Evolutionary conservation across 2,888 invertebrate species (phyloP).

Genomic region (Ecliptopera silaceata): DNA sequence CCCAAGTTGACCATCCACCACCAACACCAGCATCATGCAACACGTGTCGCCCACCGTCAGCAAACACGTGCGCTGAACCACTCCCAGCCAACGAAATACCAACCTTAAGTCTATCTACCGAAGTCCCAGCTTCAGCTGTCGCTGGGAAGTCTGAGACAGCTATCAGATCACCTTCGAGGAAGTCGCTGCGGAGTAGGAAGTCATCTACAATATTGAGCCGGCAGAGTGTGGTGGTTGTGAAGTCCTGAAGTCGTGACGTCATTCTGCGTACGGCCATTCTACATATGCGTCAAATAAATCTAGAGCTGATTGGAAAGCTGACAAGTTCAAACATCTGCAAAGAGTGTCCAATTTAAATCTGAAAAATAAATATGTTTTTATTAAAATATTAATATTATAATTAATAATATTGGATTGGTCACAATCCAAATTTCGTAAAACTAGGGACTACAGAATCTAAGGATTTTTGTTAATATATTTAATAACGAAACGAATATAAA

Average conservation of each 20-base stretch:
- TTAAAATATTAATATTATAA: no score
- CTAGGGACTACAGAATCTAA: no score
- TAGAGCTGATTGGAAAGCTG: no score
- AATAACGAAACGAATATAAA: no score
- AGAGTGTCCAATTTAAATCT: neutral
- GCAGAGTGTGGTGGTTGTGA: constrained; percentile 8
- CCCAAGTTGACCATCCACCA: neutral
- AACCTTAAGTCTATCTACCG: neutral
- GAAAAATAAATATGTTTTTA: no score
- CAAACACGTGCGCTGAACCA: constrained; percentile 3
- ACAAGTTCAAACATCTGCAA: no score
- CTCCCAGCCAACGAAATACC: neutral
- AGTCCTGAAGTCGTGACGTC: neutral
- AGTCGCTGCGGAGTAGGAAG: constrained; percentile 12
- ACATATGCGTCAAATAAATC: neutral
- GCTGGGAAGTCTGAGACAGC: neutral
- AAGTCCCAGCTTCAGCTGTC: constrained; percentile 7
- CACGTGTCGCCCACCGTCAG: neutral
- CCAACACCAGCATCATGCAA: neutral
- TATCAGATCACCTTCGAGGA: constrained; percentile 8
- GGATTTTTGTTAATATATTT: no score
- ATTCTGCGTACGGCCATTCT: neutral
- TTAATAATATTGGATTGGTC: no score
- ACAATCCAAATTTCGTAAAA: no score
- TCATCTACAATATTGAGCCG: neutral